These are phyloP conservation scores for Sthenelais limicola DNA, from an alignment of 2,888 invertebrate species.

Conservation along the genomic window DNA sequence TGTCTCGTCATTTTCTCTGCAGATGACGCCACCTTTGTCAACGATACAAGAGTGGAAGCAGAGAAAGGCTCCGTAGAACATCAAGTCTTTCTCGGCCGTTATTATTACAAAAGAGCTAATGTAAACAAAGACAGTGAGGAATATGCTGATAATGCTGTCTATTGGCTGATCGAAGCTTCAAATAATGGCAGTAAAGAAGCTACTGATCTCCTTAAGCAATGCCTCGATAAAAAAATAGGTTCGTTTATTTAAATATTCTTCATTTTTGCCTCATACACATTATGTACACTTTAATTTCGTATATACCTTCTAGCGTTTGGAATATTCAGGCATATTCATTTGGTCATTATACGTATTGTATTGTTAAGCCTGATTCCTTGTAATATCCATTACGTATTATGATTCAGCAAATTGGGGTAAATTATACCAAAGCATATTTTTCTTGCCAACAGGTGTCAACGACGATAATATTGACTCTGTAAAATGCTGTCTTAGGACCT, in stretches of 20 bases:
- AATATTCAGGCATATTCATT: no score
- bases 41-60: slow-evolving; percentile 12
- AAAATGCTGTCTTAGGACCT: background rate
- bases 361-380: no score
- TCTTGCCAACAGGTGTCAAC: background rate
- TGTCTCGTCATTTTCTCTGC: no score
- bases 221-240: slow-evolving; percentile 31
- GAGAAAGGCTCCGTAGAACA: slow-evolving; percentile 9
- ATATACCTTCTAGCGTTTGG: no score
- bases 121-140: slow-evolving; percentile 1
- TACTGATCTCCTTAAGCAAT: slow-evolving; percentile 1
- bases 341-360: no score
- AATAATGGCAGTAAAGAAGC: slow-evolving; percentile 20
- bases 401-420: no score
- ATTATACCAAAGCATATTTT: no score
- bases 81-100: slow-evolving; percentile 28
- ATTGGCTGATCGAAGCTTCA: slow-evolving; percentile 32
- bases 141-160: slow-evolving; percentile 15
- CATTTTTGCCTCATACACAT: no score
- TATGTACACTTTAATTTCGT: no score
- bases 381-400: no score
- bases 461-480: slow-evolving; percentile 16
- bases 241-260: no score
- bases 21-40: background rate
- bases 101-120: slow-evolving; percentile 1